A percentile compares a stretch with the other conserved stretches of the same genome.
These are phyloP conservation scores for Hoplostethus atlanticus DNA, from an alignment of 2,797 vertebrate species.

Conservation along the genomic window DNA sequence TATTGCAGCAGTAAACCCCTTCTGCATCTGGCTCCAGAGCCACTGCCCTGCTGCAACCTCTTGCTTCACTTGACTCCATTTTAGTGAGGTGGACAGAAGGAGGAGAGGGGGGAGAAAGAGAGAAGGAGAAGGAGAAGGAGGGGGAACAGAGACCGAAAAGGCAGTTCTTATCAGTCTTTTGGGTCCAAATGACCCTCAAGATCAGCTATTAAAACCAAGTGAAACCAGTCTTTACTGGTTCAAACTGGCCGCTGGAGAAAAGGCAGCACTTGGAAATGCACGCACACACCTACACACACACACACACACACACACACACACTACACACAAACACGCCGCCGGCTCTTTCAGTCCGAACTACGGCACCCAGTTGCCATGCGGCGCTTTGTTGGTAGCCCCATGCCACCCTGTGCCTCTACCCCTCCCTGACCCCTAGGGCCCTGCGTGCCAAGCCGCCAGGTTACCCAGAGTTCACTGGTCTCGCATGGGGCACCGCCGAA, in stretches of 20 bases:
- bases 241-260: constrained; percentile 53
- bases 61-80: constrained; percentile 68
- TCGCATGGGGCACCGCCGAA: constrained; percentile 57
- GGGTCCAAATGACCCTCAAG: constrained; percentile 52
- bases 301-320: constrained; percentile 36
- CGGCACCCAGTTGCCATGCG: constrained; percentile 40
- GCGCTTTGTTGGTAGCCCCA: constrained; percentile 24
- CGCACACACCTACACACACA: constrained; percentile 13
- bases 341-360: constrained; percentile 22
- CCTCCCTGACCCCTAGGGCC: constrained; percentile 42
- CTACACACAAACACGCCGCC: constrained; percentile 31
- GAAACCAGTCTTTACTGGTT: constrained; percentile 56
- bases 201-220: constrained; percentile 57
- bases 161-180: constrained; percentile 60
- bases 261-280: constrained; percentile 27
- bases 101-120: constrained; percentile 12
- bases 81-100: constrained; percentile 41
- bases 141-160: constrained; percentile 44
- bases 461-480: constrained; percentile 77
- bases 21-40: constrained; percentile 70
- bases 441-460: constrained; percentile 59
- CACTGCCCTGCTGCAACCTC: constrained; percentile 71
- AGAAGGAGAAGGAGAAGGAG: constrained; percentile 8
- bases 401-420: constrained; percentile 23
- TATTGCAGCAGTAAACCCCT: constrained; percentile 80